Base-by-base conservation (phyloP, 2,113 vertebrate genomes). In the Conger conger region DNA sequence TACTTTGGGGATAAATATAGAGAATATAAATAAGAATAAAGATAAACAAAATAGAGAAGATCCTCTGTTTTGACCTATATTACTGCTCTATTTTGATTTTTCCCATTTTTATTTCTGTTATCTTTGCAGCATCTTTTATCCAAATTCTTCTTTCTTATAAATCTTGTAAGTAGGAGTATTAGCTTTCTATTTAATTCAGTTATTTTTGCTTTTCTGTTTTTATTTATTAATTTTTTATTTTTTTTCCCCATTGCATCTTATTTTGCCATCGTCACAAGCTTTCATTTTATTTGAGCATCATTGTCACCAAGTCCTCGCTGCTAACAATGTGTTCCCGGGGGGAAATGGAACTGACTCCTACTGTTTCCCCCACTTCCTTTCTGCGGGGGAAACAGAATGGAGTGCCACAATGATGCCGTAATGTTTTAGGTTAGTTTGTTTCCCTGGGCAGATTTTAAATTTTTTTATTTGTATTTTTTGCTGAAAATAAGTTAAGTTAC, bases 121-220 rank as follows among this genome's bases (percentile, higher is more conserved):
- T 97, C 96, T 97, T 73, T 97, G 96, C 96, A 97, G 96, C 97
- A 96, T 97, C 96, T 97, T 97, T 97, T 97, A 97, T 97, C 96
- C 97, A 97, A 97, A 97, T 97, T 96, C 96, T 97, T 95, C 96
- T 97, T 97, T 96, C 96, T 97, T 97, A 97, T 97, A 97, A 97
- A 97, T 97, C 96, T 97, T 97, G 96, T 97, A 97, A 97, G 96
- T 97, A 97, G 96, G 96, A 96, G 95, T 93, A 95, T 94, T 95
- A 96, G 95, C 95, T 96, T 90, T 97, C 92, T 96, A 94, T 94
- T 96, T 94, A 95, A 96, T 96, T 96, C 94, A 94, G 94, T 94
- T 93, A 88, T 88, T 93, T 94, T 94, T 87, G 73, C 92, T 94
- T 93, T 93, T 92, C 87, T 93, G 45, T 93, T 81, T 63, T 87